These are phyloP conservation scores for Rhorus exstirpatorius DNA, from an alignment of 2,888 invertebrate species.

Conservation along the genomic window DNA sequence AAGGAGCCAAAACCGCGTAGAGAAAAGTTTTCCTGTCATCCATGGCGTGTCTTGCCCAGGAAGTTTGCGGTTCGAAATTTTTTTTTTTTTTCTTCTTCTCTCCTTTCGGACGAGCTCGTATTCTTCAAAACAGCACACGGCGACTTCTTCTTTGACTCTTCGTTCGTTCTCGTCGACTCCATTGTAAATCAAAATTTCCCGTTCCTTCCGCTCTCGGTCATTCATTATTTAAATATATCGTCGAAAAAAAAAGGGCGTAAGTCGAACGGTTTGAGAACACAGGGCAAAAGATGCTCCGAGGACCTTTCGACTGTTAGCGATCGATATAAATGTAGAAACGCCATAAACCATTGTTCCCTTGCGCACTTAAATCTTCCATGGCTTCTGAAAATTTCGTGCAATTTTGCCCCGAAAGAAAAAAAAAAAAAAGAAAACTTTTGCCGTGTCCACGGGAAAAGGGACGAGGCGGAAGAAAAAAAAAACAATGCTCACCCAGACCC, in stretches of 20 bases:
- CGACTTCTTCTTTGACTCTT: constrained; percentile 35
- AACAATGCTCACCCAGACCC: constrained; percentile 5
- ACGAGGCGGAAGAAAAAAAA: constrained; percentile 12
- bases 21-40: constrained; percentile 26
- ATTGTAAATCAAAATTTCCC: constrained; percentile 75
- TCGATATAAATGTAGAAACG: not conserved
- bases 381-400: constrained; percentile 37
- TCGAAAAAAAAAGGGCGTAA: too few relatives aligned
- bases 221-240: not conserved
- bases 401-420: too few relatives aligned
- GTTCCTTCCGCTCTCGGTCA: constrained; percentile 35
- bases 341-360: constrained; percentile 14
- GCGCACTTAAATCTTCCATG: constrained; percentile 23
- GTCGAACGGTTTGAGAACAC: too few relatives aligned
- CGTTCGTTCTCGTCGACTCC: constrained; percentile 36
- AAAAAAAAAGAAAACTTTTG: constrained; percentile 44
- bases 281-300: too few relatives aligned
- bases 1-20: not conserved
- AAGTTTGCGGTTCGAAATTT: constrained; percentile 60
- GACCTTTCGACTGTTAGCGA: not conserved
- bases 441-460: not conserved
- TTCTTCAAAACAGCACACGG: constrained; percentile 11
- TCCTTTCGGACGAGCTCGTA: not conserved
- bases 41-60: constrained; percentile 37
- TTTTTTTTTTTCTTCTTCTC: constrained; percentile 23